Base-by-base conservation (phyloP, 2,113 vertebrate species). In the Alethe castanea region DNA sequence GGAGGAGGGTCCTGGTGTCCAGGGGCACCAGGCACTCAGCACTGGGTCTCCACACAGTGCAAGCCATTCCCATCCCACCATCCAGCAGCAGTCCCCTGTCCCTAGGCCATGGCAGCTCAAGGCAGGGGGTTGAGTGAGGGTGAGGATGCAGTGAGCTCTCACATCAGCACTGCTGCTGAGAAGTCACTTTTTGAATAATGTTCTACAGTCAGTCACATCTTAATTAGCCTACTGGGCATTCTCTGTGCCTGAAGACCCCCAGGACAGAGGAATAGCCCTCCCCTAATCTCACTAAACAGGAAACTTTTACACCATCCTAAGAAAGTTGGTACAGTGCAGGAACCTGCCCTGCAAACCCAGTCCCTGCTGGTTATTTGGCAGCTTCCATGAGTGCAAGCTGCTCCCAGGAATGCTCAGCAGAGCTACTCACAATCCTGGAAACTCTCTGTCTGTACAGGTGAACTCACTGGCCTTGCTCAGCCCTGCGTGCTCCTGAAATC, bases 21-120 rank as follows among this genome's bases (percentile, higher is more conserved):
- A 0, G 0, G 1, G 38, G 12, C 1, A 1, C 40, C 14, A 33
- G 74, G 64, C 73, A 81, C 38, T 8, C 2, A 2, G 36, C 50
- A 35, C 19, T 0, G 3, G 61, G n/a, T 71, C 47, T 59, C 50
- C 2, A 4, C 13, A 4, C 2, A 12, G 7, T 2, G 23, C n/a
- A 54, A 67, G 17, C 66, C 48, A 23, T 62, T 66, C 16, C 47
- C 47, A 36, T 28, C 56, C 66, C 91, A 52, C 12, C 38, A 38
- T 3, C 45, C 60, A 28, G 25, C 59, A 71, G 47, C 0, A 4
- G 28, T 20, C 26, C 54, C 44, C 53, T 18, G 4, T 44, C 16
- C 40, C 33, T 25, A 31, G 42, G 29, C 42, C 57, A 20, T 0
- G 0, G 70, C 38, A 79, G 47, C 25, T 74, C 52, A 42, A 36